These are phyloP conservation scores for Actinemys pallida DNA, from an alignment of 2,113 vertebrate species.

Conservation along the genomic window DNA sequence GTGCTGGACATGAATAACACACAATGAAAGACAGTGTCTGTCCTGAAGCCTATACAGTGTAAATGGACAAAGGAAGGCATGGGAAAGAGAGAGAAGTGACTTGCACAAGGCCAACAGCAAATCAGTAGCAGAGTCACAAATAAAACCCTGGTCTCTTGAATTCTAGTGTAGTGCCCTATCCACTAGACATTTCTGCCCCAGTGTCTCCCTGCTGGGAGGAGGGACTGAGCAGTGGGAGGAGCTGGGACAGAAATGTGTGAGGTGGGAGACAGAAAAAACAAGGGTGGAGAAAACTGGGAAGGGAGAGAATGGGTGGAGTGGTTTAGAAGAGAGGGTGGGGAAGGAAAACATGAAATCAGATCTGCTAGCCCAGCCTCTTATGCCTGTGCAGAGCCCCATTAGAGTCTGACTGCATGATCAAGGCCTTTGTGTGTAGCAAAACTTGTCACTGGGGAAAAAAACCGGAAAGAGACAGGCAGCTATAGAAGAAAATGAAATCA, in stretches of 20 bases:
- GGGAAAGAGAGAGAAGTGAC: not conserved
- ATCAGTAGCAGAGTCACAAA: not conserved
- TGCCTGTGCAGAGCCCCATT: not conserved
- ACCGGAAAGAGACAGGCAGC: not conserved
- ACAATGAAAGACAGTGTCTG: conserved; percentile 3
- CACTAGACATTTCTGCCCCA: not conserved
- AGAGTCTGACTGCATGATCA: conserved; percentile 26
- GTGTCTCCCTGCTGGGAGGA: not conserved
- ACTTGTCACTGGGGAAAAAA: conserved; percentile 35
- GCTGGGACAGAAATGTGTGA: not conserved
- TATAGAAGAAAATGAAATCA: conserved; percentile 56
- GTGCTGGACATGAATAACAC: conserved; percentile 8
- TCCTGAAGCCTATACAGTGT: not conserved
- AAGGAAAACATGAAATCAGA: not conserved
- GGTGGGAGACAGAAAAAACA: not conserved
- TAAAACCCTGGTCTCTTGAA: not conserved
- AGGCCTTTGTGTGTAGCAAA: conserved; percentile 55
- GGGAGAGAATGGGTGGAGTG: not conserved
- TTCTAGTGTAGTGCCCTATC: not conserved
- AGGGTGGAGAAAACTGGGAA: rapidly evolving
- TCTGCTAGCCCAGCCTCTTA: conserved; percentile 12
- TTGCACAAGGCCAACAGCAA: not conserved
- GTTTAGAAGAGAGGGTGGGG: conserved; percentile 2
- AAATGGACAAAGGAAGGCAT: not conserved
- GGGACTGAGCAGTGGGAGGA: not conserved